A percentile compares a stretch with the other conserved stretches of the same genome.
These are phyloP conservation scores for Hippocampus kuda DNA, from an alignment of 2,797 vertebrate genomes.

Conservation along the genomic window DNA sequence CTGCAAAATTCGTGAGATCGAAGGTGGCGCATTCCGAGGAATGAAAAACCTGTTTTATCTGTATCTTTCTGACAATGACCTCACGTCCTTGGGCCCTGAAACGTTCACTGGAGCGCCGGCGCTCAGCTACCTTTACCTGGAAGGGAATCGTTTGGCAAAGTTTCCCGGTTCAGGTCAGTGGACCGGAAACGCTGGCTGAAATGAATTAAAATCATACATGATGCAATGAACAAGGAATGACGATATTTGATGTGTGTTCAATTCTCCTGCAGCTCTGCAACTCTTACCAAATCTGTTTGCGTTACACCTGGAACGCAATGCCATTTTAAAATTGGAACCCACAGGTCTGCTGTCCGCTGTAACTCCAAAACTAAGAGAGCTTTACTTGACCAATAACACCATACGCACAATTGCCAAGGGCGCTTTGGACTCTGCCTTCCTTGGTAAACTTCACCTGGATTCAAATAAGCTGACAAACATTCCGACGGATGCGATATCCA, in stretches of 20 bases:
- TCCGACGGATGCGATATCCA: slow-evolving; percentile 61
- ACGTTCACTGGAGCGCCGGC: slow-evolving; percentile 64
- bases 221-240: not conserved
- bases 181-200: not conserved
- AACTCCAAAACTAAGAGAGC: slow-evolving; percentile 59
- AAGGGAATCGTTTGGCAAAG: slow-evolving; percentile 68
- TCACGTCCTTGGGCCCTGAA: slow-evolving; percentile 58
- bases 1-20: slow-evolving; percentile 68
- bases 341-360: slow-evolving; percentile 58
- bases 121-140: slow-evolving; percentile 81
- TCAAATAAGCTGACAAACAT: slow-evolving; percentile 70
- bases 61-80: slow-evolving; percentile 78
- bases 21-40: slow-evolving; percentile 65
- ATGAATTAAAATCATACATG: no score
- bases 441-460: slow-evolving; percentile 76
- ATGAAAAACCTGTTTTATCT: slow-evolving; percentile 78
- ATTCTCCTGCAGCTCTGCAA: slow-evolving; percentile 43
- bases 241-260: slow-evolving; percentile 9
- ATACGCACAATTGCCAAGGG: slow-evolving; percentile 53
- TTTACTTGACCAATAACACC: slow-evolving; percentile 74
- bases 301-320: slow-evolving; percentile 78
- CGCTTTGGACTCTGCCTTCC: slow-evolving; percentile 59
- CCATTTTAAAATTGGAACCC: slow-evolving; percentile 60
- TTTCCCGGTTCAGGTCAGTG: slow-evolving; percentile 63
- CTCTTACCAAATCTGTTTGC: slow-evolving; percentile 72